Evolutionary conservation across 2,797 vertebrate species (phyloP).

Genomic region (Emys orbicularis): DNA sequence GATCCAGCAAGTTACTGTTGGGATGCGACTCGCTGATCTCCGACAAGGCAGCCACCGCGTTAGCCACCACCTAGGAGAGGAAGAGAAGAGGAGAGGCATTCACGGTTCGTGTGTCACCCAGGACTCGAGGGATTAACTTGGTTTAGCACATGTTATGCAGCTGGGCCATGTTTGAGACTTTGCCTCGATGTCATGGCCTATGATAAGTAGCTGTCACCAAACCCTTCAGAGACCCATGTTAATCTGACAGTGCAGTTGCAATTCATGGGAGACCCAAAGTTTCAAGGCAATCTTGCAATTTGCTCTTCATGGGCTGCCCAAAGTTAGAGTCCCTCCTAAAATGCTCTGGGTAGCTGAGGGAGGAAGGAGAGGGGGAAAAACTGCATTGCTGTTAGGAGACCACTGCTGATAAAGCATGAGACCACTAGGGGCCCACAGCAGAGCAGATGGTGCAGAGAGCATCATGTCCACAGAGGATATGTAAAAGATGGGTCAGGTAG

Average conservation of each 20-base stretch:
- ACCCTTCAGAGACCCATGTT: background rate
- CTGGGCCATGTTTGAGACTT: background rate
- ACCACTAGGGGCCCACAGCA: background rate
- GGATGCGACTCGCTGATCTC: slow-evolving; percentile 89
- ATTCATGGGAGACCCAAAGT: background rate
- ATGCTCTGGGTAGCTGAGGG: background rate
- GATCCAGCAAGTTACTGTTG: slow-evolving; percentile 87
- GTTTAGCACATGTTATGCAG: fast-evolving
- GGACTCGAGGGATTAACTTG: background rate
- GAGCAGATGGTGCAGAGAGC: background rate
- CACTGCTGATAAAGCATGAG: background rate
- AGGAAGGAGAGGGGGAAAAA: background rate
- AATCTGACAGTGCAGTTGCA: background rate
- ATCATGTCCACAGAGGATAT: background rate
- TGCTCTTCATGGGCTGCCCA: background rate
- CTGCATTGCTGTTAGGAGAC: background rate
- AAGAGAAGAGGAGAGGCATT: background rate
- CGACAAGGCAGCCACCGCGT: slow-evolving; percentile 86
- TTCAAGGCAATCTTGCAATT: background rate
- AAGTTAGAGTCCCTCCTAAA: background rate
- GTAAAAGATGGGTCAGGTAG: background rate
- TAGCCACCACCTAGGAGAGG: slow-evolving; percentile 83
- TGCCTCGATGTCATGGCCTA: background rate
- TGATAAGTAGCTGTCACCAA: background rate
- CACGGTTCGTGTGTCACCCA: fast-evolving